A percentile compares a stretch with the other conserved stretches of the same genome.
Conservation (phyloP, 2,797 vertebrate species). For the Lacerta viridis region DNA sequence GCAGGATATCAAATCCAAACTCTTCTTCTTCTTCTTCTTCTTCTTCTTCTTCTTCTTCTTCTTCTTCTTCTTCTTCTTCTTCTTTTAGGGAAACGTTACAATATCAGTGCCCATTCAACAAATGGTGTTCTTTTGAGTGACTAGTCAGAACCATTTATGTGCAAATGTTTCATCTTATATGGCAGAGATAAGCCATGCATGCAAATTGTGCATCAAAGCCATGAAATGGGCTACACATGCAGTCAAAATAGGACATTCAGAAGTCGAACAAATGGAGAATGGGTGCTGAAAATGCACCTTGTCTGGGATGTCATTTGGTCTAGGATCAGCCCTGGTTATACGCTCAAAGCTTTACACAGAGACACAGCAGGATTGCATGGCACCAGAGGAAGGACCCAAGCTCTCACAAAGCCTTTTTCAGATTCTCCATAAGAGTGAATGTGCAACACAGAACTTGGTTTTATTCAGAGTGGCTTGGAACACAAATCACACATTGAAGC, state of each 20-base stretch:
- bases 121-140: neutral
- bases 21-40: too few relatives aligned
- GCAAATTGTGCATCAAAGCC: neutral
- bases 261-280: neutral
- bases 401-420: too few relatives aligned
- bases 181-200: neutral
- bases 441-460: too few relatives aligned
- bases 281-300: neutral
- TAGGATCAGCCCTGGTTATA: too few relatives aligned
- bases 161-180: neutral
- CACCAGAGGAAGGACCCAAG: neutral
- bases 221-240: neutral
- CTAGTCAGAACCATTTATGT: neutral
- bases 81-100: neutral
- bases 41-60: too few relatives aligned
- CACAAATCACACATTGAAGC: too few relatives aligned
- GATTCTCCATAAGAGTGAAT: too few relatives aligned
- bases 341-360: too few relatives aligned
- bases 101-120: neutral
- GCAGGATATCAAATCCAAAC: too few relatives aligned
- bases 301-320: too few relatives aligned
- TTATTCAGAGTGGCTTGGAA: too few relatives aligned
- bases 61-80: neutral
- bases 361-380: neutral
- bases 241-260: neutral